Conservation (phyloP, 1,140 invertebrate genomes). For the Geopemphigus sp. region DNA sequence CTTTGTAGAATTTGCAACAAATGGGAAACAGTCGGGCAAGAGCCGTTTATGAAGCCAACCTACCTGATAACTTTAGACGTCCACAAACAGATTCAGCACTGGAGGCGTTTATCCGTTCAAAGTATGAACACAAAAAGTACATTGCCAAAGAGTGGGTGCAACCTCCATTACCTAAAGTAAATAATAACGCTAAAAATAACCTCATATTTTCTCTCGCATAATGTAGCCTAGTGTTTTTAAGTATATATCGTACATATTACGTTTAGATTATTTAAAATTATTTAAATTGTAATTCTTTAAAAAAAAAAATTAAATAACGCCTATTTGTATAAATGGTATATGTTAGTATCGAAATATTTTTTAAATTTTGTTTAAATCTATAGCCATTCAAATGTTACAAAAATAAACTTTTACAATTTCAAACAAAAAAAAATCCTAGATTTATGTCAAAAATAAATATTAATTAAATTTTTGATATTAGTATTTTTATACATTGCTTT, state of each 20-base stretch:
- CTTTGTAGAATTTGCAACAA: conserved; percentile 79
- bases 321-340: no score
- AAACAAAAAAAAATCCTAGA: not conserved
- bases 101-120: conserved; percentile 92
- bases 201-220: no score
- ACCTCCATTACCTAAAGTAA: conserved; percentile 77
- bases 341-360: no score
- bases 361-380: no score
- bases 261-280: no score
- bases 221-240: no score
- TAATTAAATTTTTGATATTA: not conserved
- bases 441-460: not conserved
- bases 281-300: no score
- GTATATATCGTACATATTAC: no score
- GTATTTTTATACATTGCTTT: not conserved
- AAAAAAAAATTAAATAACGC: no score
- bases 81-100: conserved; percentile 92
- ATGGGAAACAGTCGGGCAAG: conserved; percentile 97
- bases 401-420: not conserved
- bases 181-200: not conserved
- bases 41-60: conserved; percentile 95
- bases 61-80: conserved; percentile 90
- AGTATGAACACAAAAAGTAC: conserved; percentile 98
- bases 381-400: no score
- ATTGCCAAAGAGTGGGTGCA: conserved; percentile 95